phyloP scores from a whole-genome alignment of 1,140 invertebrate species.

The Octopus bimaculoides region DNA sequence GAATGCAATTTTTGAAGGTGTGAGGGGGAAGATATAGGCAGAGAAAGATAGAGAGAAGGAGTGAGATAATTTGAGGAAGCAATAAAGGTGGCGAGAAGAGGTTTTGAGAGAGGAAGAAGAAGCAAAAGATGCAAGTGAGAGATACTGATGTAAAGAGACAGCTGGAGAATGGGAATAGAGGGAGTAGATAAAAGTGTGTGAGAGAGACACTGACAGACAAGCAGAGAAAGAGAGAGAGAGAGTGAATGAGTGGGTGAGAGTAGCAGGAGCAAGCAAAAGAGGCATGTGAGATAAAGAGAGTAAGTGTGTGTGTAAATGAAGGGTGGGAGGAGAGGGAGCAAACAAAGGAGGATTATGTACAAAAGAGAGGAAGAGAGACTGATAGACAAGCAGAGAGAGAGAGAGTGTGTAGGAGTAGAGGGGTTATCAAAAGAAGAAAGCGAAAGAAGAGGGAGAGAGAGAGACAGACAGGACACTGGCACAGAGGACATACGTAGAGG shows the following conservation, averaged over 20 bases:
- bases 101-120: slow-evolving; percentile 3
- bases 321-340: not conserved
- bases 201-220: not conserved
- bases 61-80: not conserved
- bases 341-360: not conserved
- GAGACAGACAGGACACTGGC: not conserved
- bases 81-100: not conserved
- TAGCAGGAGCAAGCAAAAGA: not conserved
- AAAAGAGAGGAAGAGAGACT: not conserved
- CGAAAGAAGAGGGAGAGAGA: not conserved
- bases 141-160: not conserved
- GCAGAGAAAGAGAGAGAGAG: slow-evolving; percentile 1
- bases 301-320: not conserved
- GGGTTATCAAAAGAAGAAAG: not conserved
- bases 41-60: not conserved
- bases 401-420: not conserved
- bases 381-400: not conserved
- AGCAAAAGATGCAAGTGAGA: not conserved
- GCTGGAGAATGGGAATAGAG: not conserved
- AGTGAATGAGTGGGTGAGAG: not conserved
- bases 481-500: not conserved
- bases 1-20: not conserved
- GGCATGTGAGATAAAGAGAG: not conserved
- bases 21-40: not conserved
- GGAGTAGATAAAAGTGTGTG: not conserved